Base-by-base conservation (phyloP, 2,888 invertebrate species). In the Icerya purchasi region DNA sequence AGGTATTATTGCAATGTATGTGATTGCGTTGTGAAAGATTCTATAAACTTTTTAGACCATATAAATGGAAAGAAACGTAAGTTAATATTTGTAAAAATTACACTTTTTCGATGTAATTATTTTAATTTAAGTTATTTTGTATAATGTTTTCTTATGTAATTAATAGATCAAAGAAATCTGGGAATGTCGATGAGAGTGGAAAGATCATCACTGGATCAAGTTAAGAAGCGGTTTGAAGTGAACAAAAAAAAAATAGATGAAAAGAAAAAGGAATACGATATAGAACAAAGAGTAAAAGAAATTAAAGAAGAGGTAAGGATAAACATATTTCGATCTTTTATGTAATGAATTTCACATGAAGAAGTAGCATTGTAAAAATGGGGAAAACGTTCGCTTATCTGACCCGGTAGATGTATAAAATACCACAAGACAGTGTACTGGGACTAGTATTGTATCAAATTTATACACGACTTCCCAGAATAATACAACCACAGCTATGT, bases 151-250 rank as follows among this genome's bases (percentile, higher is more conserved):
- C 19, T n/a, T n/a, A n/a, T 21, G 19, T 50, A 19, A 62, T 57
- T 62, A 69, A 53, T 67, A 81, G 81, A 97, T 81, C 96, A 97
- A 72, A 78, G 94, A 62, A 97, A 97, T 76, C 77, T 98, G 72
- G 96, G 96, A 50, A 97, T 97, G 96, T 94, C 94, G 8, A 97
- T 97, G 97, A 84, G 90, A 70, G 86, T 97, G 62, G 96, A 97
- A 73, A 77, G 93, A 62, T 94, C 94, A 65, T 83, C 88, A 18
- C 75, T 98, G 58, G 94, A 96, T 67, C 91, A 97, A 74, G 89
- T 87, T 3, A 92, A 90, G 73, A 86, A 88, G 64, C 77, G 97
- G 63, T 94, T 99, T 75, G 85, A 88, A 66, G 70, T 81, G 24
- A 94, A 96, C 70, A 97, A 96, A 73, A 84, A 86, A 67, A 94